Evolutionary conservation across 2,113 vertebrate species (phyloP).

Genomic region (Pleuronectes platessa): DNA sequence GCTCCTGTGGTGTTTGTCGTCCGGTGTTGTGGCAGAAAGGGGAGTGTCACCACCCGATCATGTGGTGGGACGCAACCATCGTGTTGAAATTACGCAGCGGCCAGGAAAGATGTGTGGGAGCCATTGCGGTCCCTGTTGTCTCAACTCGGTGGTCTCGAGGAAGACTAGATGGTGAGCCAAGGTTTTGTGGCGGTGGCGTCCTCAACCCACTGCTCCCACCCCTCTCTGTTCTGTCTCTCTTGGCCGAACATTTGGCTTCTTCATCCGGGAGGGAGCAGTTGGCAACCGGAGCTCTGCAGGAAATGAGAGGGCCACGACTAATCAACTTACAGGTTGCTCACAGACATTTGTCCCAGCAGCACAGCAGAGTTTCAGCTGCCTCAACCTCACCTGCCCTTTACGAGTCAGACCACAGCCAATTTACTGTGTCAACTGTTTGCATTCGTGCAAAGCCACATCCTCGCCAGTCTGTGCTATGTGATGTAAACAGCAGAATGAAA

Average conservation of each 20-base stretch:
- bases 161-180: neutral
- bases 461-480: neutral
- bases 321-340: conserved; percentile 22
- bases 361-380: neutral
- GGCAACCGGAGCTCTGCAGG: conserved; percentile 21
- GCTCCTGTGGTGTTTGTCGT: conserved; percentile 27
- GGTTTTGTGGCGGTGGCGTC: conserved; percentile 3
- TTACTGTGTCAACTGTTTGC: conserved; percentile 19
- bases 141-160: neutral
- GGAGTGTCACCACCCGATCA: neutral
- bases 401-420: neutral
- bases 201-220: no score
- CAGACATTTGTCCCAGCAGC: neutral
- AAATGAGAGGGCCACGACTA: conserved; percentile 42
- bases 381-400: neutral
- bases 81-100: conserved; percentile 1
- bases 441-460: conserved; percentile 45
- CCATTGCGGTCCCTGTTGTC: conserved; percentile 9
- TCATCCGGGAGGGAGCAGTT: neutral
- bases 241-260: neutral
- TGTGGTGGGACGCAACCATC: neutral
- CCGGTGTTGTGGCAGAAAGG: neutral
- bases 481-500: conserved; percentile 2
- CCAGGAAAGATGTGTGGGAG: conserved; percentile 20
- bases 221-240: neutral